Conservation (phyloP, 2,888 invertebrate species). For the Penaeus monodon region DNA sequence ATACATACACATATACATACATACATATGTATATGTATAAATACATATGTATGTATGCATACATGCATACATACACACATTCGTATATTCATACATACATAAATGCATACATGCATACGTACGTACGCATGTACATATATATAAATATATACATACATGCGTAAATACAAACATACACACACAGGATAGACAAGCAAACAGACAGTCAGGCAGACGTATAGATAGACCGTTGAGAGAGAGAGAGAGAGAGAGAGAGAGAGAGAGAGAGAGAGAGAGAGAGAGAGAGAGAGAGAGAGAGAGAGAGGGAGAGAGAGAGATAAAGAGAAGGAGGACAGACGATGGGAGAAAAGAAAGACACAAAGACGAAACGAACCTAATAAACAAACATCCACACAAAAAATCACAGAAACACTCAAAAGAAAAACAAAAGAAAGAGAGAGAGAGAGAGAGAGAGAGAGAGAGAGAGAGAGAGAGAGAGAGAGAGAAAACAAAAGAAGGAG, state of each 20-base stretch:
- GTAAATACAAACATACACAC: no score
- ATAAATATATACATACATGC: no score
- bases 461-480: constrained; percentile 19
- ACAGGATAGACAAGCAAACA: neutral
- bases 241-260: constrained; percentile 6
- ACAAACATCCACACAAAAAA: neutral
- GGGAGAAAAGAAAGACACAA: neutral
- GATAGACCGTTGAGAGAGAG: neutral
- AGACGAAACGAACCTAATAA: neutral
- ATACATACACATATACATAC: no score
- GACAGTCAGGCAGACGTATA: neutral
- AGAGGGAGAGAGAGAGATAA: neutral
- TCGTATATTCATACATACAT: no score
- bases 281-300: neutral
- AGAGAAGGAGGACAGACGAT: neutral
- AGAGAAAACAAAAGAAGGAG: neutral
- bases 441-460: neutral
- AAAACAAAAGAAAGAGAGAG: neutral
- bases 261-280: neutral
- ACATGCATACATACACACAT: no score
- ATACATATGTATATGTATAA: no score
- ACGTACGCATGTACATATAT: no score
- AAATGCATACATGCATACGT: no score
- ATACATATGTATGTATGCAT: no score
- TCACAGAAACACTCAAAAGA: no score